Evolutionary conservation across 1,140 invertebrate species (phyloP).

Genomic region (Drosophila carrolli): DNA sequence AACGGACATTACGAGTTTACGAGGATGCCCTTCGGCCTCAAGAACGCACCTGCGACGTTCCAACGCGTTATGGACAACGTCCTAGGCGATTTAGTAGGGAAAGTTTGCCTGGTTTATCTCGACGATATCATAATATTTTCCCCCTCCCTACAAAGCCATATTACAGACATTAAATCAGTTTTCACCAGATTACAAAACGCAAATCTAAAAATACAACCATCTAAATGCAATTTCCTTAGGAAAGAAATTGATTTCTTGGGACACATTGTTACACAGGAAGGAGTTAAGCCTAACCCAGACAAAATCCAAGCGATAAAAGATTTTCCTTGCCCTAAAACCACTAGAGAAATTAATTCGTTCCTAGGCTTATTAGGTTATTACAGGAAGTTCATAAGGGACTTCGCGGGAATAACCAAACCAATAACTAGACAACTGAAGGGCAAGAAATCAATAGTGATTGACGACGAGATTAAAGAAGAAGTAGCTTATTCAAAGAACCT

Average conservation of each 20-base stretch:
- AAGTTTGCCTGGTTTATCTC: constrained; percentile 2
- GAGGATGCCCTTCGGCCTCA: constrained; percentile 20
- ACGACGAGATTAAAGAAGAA: constrained; percentile 8
- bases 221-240: neutral
- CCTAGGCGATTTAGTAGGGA: constrained; percentile 3
- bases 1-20: constrained; percentile 17
- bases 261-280: constrained; percentile 7
- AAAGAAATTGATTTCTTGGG: constrained; percentile 6
- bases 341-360: constrained; percentile 13
- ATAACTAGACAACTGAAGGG: constrained; percentile 12
- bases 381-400: constrained; percentile 16
- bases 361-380: constrained; percentile 10
- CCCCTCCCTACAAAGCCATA: constrained; percentile 12
- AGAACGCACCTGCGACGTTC: constrained; percentile 11
- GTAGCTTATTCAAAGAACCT: too few species aligned
- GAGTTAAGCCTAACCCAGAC: constrained; percentile 1
- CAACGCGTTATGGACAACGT: constrained; percentile 16
- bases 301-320: constrained; percentile 7
- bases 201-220: constrained; percentile 15
- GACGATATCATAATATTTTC: constrained; percentile 4
- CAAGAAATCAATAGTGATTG: constrained; percentile 13
- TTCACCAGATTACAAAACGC: constrained; percentile 17
- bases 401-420: constrained; percentile 15
- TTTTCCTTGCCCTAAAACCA: constrained; percentile 14
- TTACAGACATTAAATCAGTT: constrained; percentile 12